Evolutionary conservation across 2,888 invertebrate genomes (phyloP), one percentile per base, ranked within the genome.

Genomic region (Oxytorus armatus): DNA sequence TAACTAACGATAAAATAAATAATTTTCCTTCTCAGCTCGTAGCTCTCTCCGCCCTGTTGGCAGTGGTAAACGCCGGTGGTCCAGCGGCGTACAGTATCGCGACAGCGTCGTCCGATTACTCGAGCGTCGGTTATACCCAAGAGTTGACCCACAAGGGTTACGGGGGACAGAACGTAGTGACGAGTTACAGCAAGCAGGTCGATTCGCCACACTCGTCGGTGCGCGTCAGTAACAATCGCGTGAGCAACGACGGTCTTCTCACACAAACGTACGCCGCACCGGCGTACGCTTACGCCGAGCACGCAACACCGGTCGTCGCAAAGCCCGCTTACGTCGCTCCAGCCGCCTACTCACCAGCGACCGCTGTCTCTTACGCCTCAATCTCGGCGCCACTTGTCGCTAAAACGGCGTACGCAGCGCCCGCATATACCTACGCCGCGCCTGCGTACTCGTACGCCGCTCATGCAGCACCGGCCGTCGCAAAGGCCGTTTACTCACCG

Each of bases 61-160:
- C 87, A 4, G 70, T 85, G 21, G 87, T 84, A 7, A 78, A 75
- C 1, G 88, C 89, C 23, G 86, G 86, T 18, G 87, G 87, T 0
- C 87, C 88, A 75, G 87, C 89, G 4, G 84, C 86, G 3, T 89
- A 89, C 77, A 87, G 86, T 70, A 89, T 89, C 72, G 84, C 86
- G 1, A 85, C 88, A 0, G 77, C 87, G 0, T 83, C 88, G 3
- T 87, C 83, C 0, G 89, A 89, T 44, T 86, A 84, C 59, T 83
- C 74, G 29, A 87, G 86, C 82, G 77, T 89, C 11, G 88, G 87
- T 25, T 88, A 83, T 81, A 87, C 84, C 66, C 88, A 89, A 25
- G 89, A 89, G 29, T 88, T 87, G 3, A 89, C 89, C 11, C 88
- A 89, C 68, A 89, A 89, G 77, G 89, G 89, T 7, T 88, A 85